Evolutionary conservation across 1,140 invertebrate genomes (phyloP), one percentile per base, ranked within the genome.

Genomic region (Leucophenga varia): DNA sequence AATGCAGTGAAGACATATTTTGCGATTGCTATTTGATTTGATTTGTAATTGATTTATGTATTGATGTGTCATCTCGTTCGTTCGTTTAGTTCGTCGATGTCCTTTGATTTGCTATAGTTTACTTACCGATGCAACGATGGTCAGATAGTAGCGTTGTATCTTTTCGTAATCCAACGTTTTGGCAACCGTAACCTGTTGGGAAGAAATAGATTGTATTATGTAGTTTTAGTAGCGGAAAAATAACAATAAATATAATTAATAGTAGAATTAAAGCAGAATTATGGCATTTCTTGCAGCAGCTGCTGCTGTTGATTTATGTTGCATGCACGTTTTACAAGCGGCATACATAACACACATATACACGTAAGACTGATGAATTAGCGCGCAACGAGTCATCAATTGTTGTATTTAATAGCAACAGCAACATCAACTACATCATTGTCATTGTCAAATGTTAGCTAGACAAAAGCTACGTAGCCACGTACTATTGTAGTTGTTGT

Each of bases 51-150:
- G 43, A 49, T 49, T 54, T 45, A 54, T 52, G 34, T 42, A 19
- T 48, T 43, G n/a, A 19, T 38, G 12, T 32, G 25, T 32, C 17
- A 28, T 31, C 34, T 42, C 8, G 19, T 19, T 34, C 13, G 32
- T 25, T 42, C 34, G 18, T 25, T 38, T 25, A 28, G 9, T 25
- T 10, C 3, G 14, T 28, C 14, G 25, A 28, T 38, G n/a, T 37
- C 28, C 12, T 34, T 28, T 30, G 7, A 28, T 45, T 13, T 25
- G 12, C 20, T 28, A 35, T 46, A 30, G 2, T 22, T 41, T n/a
- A 88, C 88, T 88, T 78, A 95, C 91, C 76, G 88, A 88, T 50
- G 91, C 92, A 51, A 93, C 83, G 68, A 95, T 86, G 48, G 90
- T 93, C 67, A 95, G 84, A 68, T 91, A 86, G 77, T 92, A 94